A percentile compares a stretch with the other conserved stretches of the same genome.
Conservation (phyloP, 2,888 invertebrate genomes). For the Leptopilina syphax region DNA sequence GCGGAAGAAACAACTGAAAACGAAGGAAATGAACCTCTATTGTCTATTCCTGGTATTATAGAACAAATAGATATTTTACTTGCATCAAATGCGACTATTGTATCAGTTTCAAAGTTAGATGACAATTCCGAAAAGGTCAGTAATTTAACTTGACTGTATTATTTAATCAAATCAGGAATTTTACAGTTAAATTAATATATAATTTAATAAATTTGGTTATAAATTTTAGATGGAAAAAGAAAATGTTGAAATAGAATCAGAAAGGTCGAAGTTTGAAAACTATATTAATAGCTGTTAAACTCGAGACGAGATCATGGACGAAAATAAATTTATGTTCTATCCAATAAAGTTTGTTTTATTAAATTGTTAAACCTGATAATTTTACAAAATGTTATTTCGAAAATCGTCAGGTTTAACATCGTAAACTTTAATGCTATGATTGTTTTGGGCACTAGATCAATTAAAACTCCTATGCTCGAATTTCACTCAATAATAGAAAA, state of each 20-base stretch:
- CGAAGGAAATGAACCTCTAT: conserved; percentile 21
- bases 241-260: neutral
- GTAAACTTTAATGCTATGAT: too few species aligned
- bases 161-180: neutral
- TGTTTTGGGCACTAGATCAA: too few species aligned
- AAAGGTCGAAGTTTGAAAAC: conserved; percentile 2
- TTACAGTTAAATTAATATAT: too few species aligned
- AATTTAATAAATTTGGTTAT: too few species aligned
- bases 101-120: conserved; percentile 23
- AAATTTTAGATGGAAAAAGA: neutral
- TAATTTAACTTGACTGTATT: neutral
- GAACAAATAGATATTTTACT: conserved; percentile 48
- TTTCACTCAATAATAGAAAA: too few species aligned
- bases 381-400: too few species aligned
- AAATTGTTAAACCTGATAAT: too few species aligned
- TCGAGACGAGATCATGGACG: too few species aligned
- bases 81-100: conserved; percentile 20
- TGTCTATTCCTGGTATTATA: conserved; percentile 41
- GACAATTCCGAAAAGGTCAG: neutral
- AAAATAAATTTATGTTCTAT: too few species aligned
- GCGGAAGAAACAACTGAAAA: neutral
- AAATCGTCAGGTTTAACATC: too few species aligned
- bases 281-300: neutral
- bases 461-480: too few species aligned
- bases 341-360: too few species aligned